These are phyloP conservation scores for Cephus pulcher DNA, from an alignment of 2,888 invertebrate genomes.

Conservation along the genomic window DNA sequence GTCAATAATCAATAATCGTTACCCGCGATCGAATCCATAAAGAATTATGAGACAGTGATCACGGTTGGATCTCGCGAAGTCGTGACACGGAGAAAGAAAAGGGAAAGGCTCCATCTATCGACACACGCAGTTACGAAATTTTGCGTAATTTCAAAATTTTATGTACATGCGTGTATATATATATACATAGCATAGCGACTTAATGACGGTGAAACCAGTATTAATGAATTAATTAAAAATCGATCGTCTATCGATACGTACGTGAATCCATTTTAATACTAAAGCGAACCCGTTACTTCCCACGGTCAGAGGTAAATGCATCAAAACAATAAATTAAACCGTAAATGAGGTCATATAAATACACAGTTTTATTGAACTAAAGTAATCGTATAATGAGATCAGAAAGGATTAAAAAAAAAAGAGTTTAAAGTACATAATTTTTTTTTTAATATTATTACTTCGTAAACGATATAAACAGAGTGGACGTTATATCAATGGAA, in stretches of 20 bases:
- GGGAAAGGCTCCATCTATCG: not conserved
- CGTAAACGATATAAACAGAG: not conserved
- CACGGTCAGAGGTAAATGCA: constrained; percentile 21
- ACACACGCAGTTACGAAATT: not conserved
- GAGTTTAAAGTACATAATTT: constrained; percentile 25
- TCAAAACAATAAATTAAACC: constrained; percentile 26
- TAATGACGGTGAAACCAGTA: constrained; percentile 21
- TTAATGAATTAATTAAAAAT: not conserved
- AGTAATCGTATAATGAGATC: constrained; percentile 37
- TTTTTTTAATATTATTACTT: constrained; percentile 23
- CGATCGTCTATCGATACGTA: not conserved
- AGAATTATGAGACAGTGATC: not conserved
- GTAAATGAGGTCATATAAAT: constrained; percentile 32
- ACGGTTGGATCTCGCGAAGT: not conserved
- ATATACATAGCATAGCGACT: not conserved
- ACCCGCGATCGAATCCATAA: not conserved
- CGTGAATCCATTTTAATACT: not conserved
- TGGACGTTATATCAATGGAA: constrained; percentile 21
- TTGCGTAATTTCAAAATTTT: not conserved
- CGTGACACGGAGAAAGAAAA: not conserved
- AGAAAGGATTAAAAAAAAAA: constrained; percentile 28
- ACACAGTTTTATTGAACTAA: constrained; percentile 41
- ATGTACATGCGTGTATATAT: not conserved
- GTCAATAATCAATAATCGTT: not conserved
- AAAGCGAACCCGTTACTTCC: not conserved